phyloP scores from a whole-genome alignment of 2,888 invertebrate species.

The Candidula unifasciata region DNA sequence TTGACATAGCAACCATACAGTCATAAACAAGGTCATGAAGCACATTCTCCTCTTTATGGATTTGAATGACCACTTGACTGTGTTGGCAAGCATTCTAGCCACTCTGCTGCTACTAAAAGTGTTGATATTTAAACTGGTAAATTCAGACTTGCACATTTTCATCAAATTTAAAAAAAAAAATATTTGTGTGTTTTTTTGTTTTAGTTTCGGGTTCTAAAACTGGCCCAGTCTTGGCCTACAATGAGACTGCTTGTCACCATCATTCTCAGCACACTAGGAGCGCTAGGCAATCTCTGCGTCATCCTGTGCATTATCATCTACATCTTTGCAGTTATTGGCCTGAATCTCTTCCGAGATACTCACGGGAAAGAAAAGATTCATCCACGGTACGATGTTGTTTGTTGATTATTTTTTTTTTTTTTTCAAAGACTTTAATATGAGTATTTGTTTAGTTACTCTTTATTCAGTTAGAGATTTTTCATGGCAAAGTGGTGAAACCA shows the following conservation, averaged over 20 bases:
- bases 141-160: too few relatives aligned
- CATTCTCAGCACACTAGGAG: conserved; percentile 96
- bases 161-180: too few relatives aligned
- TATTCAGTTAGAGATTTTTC: too few relatives aligned
- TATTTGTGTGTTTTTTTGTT: conserved; percentile 74
- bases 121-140: too few relatives aligned
- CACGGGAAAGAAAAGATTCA: conserved; percentile 82
- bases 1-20: too few relatives aligned
- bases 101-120: too few relatives aligned
- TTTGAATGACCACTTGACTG: too few relatives aligned
- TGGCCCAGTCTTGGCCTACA: conserved; percentile 98
- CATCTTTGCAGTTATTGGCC: conserved; percentile 98
- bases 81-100: too few relatives aligned
- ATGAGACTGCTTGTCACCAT: conserved; percentile 97
- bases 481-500: too few relatives aligned
- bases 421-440: not conserved
- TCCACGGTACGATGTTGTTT: conserved; percentile 15
- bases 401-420: not conserved
- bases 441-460: not conserved
- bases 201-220: conserved; percentile 93
- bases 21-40: too few relatives aligned
- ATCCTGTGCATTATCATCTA: conserved; percentile 97
- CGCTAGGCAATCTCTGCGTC: conserved; percentile 95
- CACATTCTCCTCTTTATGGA: too few relatives aligned
- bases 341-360: conserved; percentile 95